A percentile compares a stretch with the other conserved stretches of the same genome.
Evolutionary conservation across 64 coral and sea anemone species (phyloP).

Genomic region (Actinia tenebrosa): DNA sequence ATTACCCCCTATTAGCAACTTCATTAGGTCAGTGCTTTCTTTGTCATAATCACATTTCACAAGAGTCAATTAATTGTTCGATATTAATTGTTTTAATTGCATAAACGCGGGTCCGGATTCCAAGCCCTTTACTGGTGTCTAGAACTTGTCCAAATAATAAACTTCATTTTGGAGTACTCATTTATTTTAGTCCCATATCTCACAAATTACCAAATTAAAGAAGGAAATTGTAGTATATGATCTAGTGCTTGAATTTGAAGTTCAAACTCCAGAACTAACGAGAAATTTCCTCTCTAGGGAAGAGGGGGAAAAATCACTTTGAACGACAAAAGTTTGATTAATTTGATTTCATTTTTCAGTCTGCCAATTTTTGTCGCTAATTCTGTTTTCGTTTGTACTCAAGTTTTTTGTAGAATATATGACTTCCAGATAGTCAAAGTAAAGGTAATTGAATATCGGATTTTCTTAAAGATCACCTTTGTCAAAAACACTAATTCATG

Average conservation of each 20-base stretch:
- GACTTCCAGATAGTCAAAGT: neutral
- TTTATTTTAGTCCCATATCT: neutral
- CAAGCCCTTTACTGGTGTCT: neutral
- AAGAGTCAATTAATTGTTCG: neutral
- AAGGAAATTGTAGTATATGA: constrained; percentile 9
- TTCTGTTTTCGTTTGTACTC: neutral
- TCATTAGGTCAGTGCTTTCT: neutral
- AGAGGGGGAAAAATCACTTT: neutral
- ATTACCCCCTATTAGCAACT: neutral
- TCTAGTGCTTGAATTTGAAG: neutral
- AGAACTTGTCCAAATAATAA: neutral
- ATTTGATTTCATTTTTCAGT: neutral
- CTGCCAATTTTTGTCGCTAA: neutral
- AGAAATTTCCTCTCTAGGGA: neutral
- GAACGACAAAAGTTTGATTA: neutral
- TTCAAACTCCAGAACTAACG: neutral
- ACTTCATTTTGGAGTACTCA: constrained; percentile 1
- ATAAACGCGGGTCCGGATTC: neutral
- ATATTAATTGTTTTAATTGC: constrained; percentile 15
- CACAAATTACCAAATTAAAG: constrained; percentile 8
- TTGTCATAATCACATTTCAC: constrained; percentile 7
- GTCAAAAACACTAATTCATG: neutral
- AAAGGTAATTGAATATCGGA: neutral
- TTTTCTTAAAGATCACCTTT: neutral
- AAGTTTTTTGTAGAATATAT: neutral